A percentile compares a stretch with the other conserved stretches of the same genome.
These are phyloP conservation scores for Chroicocephalus ridibundus DNA, from an alignment of 2,113 vertebrate genomes.

Conservation along the genomic window DNA sequence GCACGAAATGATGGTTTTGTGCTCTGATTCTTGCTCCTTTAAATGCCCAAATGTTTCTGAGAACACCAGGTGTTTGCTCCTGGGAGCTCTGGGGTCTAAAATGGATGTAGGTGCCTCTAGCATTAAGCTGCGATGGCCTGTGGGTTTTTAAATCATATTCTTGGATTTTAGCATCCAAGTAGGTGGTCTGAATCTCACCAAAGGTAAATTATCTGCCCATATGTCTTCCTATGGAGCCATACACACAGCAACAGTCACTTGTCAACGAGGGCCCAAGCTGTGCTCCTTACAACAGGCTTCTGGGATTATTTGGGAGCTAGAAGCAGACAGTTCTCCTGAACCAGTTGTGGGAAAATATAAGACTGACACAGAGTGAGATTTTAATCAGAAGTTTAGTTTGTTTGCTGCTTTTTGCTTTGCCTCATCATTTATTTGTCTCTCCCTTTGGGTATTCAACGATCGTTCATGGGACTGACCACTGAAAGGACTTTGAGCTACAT, in stretches of 20 bases:
- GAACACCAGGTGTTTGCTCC: not conserved
- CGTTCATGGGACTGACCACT: not conserved
- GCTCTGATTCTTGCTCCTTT: not conserved
- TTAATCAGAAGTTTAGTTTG: not conserved
- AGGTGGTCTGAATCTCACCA: not conserved
- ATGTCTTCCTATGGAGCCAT: not conserved
- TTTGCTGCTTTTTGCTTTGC: not conserved
- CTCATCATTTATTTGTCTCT: not conserved
- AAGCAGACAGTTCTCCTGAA: not conserved
- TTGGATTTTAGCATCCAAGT: not conserved
- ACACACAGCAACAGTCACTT: too few relatives aligned
- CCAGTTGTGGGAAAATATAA: not conserved
- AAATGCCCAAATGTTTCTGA: not conserved
- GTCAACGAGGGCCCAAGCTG: not conserved
- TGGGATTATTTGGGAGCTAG: not conserved
- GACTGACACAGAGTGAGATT: not conserved
- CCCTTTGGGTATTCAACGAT: not conserved
- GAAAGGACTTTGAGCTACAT: not conserved
- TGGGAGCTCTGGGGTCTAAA: not conserved
- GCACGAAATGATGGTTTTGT: not conserved
- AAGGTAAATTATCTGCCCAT: not conserved
- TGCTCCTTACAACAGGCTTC: not conserved
- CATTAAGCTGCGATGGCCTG: not conserved
- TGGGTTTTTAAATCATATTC: not conserved
- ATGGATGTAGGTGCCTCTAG: not conserved